phyloP scores from a whole-genome alignment of 2,797 vertebrate species.

The Pterois miles region DNA sequence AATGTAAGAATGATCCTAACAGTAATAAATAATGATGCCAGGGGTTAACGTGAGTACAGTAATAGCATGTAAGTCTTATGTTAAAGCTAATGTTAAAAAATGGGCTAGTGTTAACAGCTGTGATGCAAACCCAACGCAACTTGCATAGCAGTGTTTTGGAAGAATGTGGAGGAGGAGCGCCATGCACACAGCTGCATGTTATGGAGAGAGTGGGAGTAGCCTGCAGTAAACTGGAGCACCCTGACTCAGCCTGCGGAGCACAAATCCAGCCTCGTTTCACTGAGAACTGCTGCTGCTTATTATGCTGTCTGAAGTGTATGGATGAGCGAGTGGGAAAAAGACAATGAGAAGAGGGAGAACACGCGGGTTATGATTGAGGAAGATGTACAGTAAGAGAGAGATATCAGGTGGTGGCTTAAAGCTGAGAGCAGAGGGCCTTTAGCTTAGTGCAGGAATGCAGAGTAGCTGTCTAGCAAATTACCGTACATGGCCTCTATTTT shows the following conservation, averaged over 20 bases:
- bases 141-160: constrained; percentile 16
- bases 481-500: not conserved
- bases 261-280: constrained; percentile 42
- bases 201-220: constrained; percentile 44
- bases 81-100: not conserved
- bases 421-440: not conserved
- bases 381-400: constrained; percentile 6
- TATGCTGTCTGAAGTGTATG: constrained; percentile 10
- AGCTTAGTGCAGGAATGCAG: not conserved
- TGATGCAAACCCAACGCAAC: not conserved
- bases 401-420: not conserved
- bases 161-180: constrained; percentile 22
- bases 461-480: not conserved
- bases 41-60: not conserved
- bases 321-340: constrained; percentile 45
- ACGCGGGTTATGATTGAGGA: constrained; percentile 11
- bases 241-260: constrained; percentile 58
- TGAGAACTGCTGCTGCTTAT: constrained; percentile 47
- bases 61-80: not conserved
- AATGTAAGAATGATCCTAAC: not conserved
- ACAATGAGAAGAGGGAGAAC: constrained; percentile 18
- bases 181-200: constrained; percentile 11
- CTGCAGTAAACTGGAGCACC: constrained; percentile 57
- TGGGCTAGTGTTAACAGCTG: not conserved
- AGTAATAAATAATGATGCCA: not conserved